Base-by-base conservation (phyloP, 2,888 invertebrate species). In the Plebejus anna region DNA sequence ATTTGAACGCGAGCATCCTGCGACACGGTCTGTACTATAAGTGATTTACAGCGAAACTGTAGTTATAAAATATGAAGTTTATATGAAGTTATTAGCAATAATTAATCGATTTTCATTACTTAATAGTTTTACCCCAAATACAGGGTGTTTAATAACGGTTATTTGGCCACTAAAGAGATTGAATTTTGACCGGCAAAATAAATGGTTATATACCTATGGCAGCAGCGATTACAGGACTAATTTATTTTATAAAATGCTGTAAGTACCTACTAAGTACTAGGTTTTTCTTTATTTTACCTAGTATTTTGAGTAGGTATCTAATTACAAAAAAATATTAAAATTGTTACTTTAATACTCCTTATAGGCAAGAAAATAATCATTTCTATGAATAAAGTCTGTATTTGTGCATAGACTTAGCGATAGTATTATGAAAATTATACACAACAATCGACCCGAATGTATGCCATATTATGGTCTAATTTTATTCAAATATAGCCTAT, bases 1-100 rank as follows among this genome's bases (percentile, higher is more conserved):
- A n/a, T 71, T 71, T 71, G 1, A 71, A 28, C 71, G 42, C 71
- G n/a, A 42, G n/a, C 71, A 71, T 71, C 22, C 9, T 71, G 71
- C 71, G 42, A 71, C 0, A 71, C 71, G 5, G 38, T 71, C 66
- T 5, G 28, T 4, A 66, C 66, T 66, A 16, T 32, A 13, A 66
- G 66, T 36, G 66, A 66, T 66, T 36, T 66, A 66, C 66, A 32
- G 16, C 16, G 32, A 66, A 32, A 66, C 66, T 36, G 66, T 66
- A 13, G 66, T 66, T 66, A 66, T 66, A 32, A 66, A 66, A 66
- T 66, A 32, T 66, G 11, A 28, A 61, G 28, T 66, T 66, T 66
- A 66, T 66, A 66, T 66, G 13, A 66, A 66, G 66, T 66, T 36
- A 66, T 66, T 32, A 66, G 66, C 13, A 4, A 4, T 36, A 36